Base-by-base conservation (phyloP, 2,797 vertebrate species). In the Helostoma temminkii region DNA sequence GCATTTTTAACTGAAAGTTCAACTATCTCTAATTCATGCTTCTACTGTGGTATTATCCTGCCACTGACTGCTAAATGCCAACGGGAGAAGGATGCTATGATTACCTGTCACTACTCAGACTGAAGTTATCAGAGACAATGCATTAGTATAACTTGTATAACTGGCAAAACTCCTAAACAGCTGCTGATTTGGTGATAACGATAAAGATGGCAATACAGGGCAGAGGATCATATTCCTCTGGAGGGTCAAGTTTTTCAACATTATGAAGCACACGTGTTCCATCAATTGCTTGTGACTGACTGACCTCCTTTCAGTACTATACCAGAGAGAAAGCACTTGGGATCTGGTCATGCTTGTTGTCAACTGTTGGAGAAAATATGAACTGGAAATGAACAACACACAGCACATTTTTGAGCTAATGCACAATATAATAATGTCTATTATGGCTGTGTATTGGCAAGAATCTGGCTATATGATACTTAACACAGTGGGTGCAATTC, bases 21-120 rank as follows among this genome's bases (percentile, higher is more conserved):
- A 66, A 67, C 78, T 61, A 47, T 64, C 66, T 71, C 43, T 50
- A 50, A 45, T 65, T 74, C 57, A 46, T 63, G 37, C 18, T 39
- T 71, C 24, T 28, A 5, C 60, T 53, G 54, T 37, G 57, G 49
- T 48, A 64, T 71, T 47, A 62, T 74, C 64, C 41, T 66, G 54
- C 64, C 62, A 71, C 55, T 49, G 68, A 74, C 74, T 76, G 54
- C 57, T 45, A 68, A 79, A 75, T 63, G 59, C 53, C 52, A 55
- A n/a, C 15, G 56, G 46, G 28, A 75, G 49, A 70, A 48, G 53
- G 54, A 71, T 61, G 61, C 37, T 21, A 8, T 11, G 7, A 63
- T 66, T 69, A 78, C 66, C 63, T 82, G 76, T 39, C 64, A 56
- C 36, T 50, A 28, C 67, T 68, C 71, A 71, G 63, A 53, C 21